Evolutionary conservation across 1,140 invertebrate species (phyloP).

Genomic region (Limonius californicus): DNA sequence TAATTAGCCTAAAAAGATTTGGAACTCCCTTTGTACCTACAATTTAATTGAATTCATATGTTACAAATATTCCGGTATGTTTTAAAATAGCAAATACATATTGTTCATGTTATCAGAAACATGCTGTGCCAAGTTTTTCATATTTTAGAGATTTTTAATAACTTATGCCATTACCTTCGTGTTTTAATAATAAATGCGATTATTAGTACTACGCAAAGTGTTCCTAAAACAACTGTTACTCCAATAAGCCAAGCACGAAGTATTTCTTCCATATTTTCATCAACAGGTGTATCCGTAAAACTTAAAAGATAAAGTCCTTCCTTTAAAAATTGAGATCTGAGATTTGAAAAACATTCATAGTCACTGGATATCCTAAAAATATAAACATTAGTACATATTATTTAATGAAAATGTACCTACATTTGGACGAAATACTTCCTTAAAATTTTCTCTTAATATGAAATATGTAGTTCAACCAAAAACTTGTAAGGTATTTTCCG

Average conservation of each 20-base stretch:
- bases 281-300: neutral
- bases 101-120: neutral
- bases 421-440: too few relatives aligned
- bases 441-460: too few relatives aligned
- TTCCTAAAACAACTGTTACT: conserved; percentile 48
- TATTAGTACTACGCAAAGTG: conserved; percentile 49
- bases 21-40: too few relatives aligned
- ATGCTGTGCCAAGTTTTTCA: neutral
- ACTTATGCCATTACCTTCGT: conserved; percentile 52
- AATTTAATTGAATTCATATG: too few relatives aligned
- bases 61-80: too few relatives aligned
- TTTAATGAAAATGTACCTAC: too few relatives aligned
- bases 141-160: neutral
- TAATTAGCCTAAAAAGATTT: too few relatives aligned
- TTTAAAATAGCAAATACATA: neutral
- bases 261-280: conserved; percentile 26
- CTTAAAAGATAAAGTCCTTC: neutral
- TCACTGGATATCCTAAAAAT: neutral
- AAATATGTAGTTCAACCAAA: too few relatives aligned
- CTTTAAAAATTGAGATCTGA: conserved; percentile 1
- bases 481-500: too few relatives aligned
- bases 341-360: neutral
- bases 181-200: conserved; percentile 51
- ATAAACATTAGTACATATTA: conserved; percentile 3
- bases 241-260: conserved; percentile 51